Base-by-base conservation (phyloP, 2,797 vertebrate species). In the Kryptolebias ocellatus region DNA sequence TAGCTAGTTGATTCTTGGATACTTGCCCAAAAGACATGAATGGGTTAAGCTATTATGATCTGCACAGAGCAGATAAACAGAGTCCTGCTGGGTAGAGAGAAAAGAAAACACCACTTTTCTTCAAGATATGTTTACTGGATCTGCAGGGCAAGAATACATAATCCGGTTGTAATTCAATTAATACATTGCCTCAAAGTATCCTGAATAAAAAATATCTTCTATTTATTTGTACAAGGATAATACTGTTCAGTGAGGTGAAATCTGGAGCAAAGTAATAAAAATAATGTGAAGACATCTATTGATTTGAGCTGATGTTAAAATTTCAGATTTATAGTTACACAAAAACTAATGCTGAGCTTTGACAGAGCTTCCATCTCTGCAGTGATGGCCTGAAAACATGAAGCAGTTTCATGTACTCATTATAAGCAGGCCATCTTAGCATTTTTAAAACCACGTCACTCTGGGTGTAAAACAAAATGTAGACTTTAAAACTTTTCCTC, bases 401-500 rank as follows among this genome's bases (percentile, higher is more conserved):
- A 90, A 74, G 76, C 82, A 67, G 79, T 77, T 92, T 93, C 88
- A 91, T 86, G 82, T 88, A 88, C 63, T 83, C 61, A 72, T 94
- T 90, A 92, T 92, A 83, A 83, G 88, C 83, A 76, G 80, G 86
- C 86, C 90, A 90, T 88, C 89, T 83, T 78, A 60, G 62, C 44
- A 44, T 72, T 87, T 93, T 92, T 91, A 92, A 89, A 88, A 80
- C 71, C 39, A 53, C 87, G 92, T 93, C 79, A 88, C 78, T 94
- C 92, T 90, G 72, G 28, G 55, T 75, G 72, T 84, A 87, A 80
- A 74, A 75, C 76, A 81, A 81, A 86, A 76, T 74, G 79, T 83
- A 79, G 76, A 79, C 72, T 73, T 78, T 81, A 34, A 68, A 55
- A 76, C 62, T 55, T 15, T 79, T 79, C 52, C 67, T 67, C 50